These are phyloP conservation scores for Hemithea aestivaria DNA, from an alignment of 2,888 invertebrate species.

Conservation along the genomic window DNA sequence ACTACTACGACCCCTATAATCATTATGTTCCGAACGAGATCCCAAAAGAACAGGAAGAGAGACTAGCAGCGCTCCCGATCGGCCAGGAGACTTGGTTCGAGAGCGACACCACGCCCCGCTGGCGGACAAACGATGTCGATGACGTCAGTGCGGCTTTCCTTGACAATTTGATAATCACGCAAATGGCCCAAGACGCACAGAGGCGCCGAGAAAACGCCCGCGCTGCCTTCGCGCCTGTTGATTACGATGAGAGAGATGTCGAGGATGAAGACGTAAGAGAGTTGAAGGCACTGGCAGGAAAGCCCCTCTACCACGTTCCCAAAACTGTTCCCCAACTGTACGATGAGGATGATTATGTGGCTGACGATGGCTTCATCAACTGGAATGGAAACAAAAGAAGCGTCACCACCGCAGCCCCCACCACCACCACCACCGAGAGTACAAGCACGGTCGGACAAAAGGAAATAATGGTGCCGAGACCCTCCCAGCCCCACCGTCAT, in stretches of 20 bases:
- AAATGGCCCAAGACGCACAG: constrained; percentile 81
- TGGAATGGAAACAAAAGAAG: constrained; percentile 75
- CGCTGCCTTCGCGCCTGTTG: constrained; percentile 61
- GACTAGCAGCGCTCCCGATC: constrained; percentile 80
- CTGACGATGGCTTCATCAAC: constrained; percentile 74
- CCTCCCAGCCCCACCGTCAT: constrained; percentile 68
- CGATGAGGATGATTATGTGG: constrained; percentile 67
- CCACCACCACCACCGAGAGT: constrained; percentile 37
- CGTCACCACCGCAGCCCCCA: constrained; percentile 54
- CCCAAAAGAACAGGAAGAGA: constrained; percentile 80
- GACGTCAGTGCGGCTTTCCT: constrained; percentile 82
- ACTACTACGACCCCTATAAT: constrained; percentile 70
- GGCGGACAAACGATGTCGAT: constrained; percentile 66
- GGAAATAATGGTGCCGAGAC: constrained; percentile 81
- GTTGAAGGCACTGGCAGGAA: constrained; percentile 80
- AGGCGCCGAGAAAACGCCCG: constrained; percentile 69
- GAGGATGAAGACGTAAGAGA: constrained; percentile 84
- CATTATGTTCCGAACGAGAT: constrained; percentile 78
- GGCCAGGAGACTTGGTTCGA: constrained; percentile 84
- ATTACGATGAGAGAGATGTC: constrained; percentile 61
- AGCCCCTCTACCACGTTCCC: constrained; percentile 71
- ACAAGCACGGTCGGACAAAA: constrained; percentile 74
- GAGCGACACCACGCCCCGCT: constrained; percentile 67
- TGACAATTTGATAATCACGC: constrained; percentile 82
- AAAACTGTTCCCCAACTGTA: constrained; percentile 59